phyloP scores from a whole-genome alignment of 2,113 vertebrate species.

The Oostethus manadensis region DNA sequence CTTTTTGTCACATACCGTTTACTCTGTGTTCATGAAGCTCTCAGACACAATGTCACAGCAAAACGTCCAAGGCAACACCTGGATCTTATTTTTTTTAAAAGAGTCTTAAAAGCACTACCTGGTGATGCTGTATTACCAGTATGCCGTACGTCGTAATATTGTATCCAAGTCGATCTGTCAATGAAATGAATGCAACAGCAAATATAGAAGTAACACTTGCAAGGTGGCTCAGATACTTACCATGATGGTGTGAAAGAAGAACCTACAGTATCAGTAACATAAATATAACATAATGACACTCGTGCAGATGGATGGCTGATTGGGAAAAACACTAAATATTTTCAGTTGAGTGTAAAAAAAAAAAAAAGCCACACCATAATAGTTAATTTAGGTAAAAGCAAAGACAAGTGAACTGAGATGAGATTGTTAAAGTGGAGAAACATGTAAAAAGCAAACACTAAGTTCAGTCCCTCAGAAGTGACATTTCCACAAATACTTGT shows the following conservation, averaged over 20 bases:
- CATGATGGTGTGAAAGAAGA: conserved; percentile 21
- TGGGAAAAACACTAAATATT: conserved; percentile 14
- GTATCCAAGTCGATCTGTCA: conserved; percentile 5
- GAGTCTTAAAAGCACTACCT: too few species aligned
- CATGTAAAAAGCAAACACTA: conserved; percentile 28
- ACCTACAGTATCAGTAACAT: conserved; percentile 16
- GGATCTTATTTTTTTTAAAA: conserved; percentile 6
- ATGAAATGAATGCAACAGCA: conserved; percentile 19
- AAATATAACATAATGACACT: conserved; percentile 21
- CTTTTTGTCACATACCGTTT: too few species aligned
- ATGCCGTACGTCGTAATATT: too few species aligned
- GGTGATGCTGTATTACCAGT: too few species aligned
- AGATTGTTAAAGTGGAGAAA: conserved; percentile 20
- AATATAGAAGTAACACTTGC: conserved; percentile 3
- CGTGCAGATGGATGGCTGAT: conserved; percentile 4
- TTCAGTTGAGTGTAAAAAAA: conserved; percentile 32
- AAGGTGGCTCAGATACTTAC: conserved; percentile 34
- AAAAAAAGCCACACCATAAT: not conserved
- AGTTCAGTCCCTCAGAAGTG: conserved; percentile 52
- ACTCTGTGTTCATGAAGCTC: conserved; percentile 5
- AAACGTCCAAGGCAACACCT: conserved; percentile 17
- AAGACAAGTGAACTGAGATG: conserved; percentile 19
- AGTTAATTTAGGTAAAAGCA: conserved; percentile 11
- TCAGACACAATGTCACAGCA: conserved; percentile 19
- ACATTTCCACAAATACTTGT: conserved; percentile 18